Evolutionary conservation across 2,888 invertebrate genomes (phyloP).

Genomic region (Ochropleura leucogaster): DNA sequence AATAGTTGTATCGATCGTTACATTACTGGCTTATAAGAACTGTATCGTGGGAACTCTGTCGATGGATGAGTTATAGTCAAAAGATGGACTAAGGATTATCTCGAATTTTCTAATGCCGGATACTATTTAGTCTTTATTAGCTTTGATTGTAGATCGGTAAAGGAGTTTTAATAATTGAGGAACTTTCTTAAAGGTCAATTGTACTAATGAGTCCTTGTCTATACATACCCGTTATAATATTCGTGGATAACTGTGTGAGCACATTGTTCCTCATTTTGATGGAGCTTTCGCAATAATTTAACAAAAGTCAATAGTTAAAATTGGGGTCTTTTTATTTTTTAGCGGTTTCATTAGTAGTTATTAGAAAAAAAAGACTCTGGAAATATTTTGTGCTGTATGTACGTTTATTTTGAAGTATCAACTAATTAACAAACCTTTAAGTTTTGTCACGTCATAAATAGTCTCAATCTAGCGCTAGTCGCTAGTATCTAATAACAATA

Average conservation of each 20-base stretch:
- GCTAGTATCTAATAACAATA: neutral
- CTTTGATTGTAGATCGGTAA: constrained; percentile 55
- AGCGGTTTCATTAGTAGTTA: neutral
- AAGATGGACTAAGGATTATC: constrained; percentile 74
- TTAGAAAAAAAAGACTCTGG: neutral
- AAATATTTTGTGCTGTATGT: neutral
- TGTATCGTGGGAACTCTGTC: constrained; percentile 88
- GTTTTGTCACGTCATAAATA: neutral
- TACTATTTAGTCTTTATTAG: constrained; percentile 61
- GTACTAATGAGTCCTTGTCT: constrained; percentile 18
- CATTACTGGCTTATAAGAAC: constrained; percentile 87
- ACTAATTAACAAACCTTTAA: neutral
- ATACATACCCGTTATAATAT: too few species aligned
- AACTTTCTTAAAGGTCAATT: constrained; percentile 38
- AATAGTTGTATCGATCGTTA: constrained; percentile 86
- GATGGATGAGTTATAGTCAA: constrained; percentile 84
- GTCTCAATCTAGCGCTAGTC: neutral
- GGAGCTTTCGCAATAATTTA: neutral
- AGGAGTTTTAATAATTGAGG: constrained; percentile 17
- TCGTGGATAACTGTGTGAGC: neutral
- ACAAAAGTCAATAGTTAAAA: neutral
- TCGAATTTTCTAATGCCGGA: constrained; percentile 54
- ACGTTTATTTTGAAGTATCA: neutral
- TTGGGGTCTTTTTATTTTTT: neutral
- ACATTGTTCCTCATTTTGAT: neutral